phyloP scores from a whole-genome alignment of 2,797 vertebrate genomes.

The Babyrousa celebensis region DNA sequence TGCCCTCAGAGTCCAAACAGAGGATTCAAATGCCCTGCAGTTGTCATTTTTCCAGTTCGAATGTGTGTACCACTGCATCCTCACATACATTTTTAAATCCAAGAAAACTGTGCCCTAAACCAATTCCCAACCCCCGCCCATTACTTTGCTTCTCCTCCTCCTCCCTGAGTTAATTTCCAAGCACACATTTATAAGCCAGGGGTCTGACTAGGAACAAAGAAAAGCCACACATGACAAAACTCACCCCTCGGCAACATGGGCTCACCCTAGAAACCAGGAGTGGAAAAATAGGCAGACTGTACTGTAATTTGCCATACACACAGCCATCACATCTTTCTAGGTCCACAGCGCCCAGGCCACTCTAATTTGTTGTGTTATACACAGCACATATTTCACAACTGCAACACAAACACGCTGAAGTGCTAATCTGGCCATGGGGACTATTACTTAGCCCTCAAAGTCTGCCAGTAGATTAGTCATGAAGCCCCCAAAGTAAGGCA shows the following conservation, averaged over 20 bases:
- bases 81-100: constrained; percentile 72
- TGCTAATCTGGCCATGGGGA: constrained; percentile 74
- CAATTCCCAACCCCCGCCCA: constrained; percentile 83
- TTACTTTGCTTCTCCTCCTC: constrained; percentile 82
- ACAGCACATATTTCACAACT: constrained; percentile 71
- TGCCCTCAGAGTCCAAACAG: constrained; percentile 81
- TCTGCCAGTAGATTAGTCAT: constrained; percentile 64
- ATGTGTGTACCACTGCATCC: constrained; percentile 72
- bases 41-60: constrained; percentile 78
- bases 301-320: constrained; percentile 77
- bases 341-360: not conserved
- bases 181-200: constrained; percentile 86
- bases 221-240: constrained; percentile 85
- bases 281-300: constrained; percentile 75
- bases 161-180: constrained; percentile 87
- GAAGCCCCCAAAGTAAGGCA: not conserved
- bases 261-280: constrained; percentile 75
- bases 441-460: constrained; percentile 66
- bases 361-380: constrained; percentile 69
- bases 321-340: constrained; percentile 55
- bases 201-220: constrained; percentile 85
- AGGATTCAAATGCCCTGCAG: constrained; percentile 87
- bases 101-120: constrained; percentile 88
- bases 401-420: constrained; percentile 46
- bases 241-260: constrained; percentile 86